Evolutionary conservation across 1,140 invertebrate genomes (phyloP).

Genomic region (Magallana gigas): DNA sequence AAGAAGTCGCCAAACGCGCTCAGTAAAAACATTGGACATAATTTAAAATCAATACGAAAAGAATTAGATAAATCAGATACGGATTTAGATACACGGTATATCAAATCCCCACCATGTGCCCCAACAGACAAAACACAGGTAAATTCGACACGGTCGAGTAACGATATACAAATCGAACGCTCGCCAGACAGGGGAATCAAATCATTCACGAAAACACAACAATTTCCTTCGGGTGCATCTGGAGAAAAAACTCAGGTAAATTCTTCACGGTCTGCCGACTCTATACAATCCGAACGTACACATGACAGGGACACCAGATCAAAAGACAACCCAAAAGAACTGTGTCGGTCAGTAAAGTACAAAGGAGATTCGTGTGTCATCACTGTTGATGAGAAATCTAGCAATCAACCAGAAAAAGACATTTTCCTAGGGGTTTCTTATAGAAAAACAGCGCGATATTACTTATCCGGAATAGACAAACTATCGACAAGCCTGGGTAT

Average conservation of each 20-base stretch:
- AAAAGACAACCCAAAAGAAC: neutral
- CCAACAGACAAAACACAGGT: neutral
- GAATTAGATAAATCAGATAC: neutral
- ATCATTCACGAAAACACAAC: neutral
- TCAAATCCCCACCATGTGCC: neutral
- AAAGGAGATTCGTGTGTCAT: too few species aligned
- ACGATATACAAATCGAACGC: neutral
- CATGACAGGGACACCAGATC: neutral
- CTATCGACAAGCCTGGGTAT: neutral
- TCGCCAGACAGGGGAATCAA: neutral
- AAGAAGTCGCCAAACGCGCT: neutral
- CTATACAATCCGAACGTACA: neutral
- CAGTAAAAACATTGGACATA: neutral
- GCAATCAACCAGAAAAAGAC: neutral
- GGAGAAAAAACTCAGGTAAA: neutral
- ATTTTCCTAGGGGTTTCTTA: neutral
- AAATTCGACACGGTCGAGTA: neutral
- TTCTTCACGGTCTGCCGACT: neutral
- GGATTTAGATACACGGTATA: neutral
- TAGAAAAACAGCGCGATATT: neutral
- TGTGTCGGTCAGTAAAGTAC: neutral
- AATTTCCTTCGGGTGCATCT: neutral
- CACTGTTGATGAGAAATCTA: neutral
- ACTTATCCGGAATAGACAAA: constrained; percentile 15
- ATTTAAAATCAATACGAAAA: neutral